Evolutionary conservation across 2,113 vertebrate species (phyloP).

Genomic region (Aplodontia rufa): DNA sequence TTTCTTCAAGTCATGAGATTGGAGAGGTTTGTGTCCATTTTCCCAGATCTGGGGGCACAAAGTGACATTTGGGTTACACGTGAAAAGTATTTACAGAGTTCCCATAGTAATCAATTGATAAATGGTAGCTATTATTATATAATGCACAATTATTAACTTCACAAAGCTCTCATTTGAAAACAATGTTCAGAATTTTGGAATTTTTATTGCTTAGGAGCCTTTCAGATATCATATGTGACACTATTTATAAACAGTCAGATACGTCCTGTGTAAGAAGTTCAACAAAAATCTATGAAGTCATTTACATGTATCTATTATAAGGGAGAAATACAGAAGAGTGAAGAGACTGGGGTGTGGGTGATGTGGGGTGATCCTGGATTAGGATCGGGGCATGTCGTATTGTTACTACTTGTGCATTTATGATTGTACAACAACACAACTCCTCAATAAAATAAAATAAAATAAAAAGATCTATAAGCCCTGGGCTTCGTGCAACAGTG

Average conservation of each 20-base stretch:
- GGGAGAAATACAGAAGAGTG: too few species aligned
- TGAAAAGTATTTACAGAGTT: not conserved
- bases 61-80: not conserved
- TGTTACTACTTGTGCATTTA: too few species aligned
- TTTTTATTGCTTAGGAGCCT: conserved; percentile 32
- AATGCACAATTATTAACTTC: conserved; percentile 21
- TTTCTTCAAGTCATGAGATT: not conserved
- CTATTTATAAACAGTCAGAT: conserved; percentile 6
- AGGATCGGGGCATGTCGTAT: too few species aligned
- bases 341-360: too few species aligned
- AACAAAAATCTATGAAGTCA: too few species aligned
- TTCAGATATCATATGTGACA: not conserved
- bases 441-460: too few species aligned
- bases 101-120: not conserved
- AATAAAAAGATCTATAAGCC: not conserved
- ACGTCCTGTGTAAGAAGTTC: conserved; percentile 4
- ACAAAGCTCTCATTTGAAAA: conserved; percentile 29
- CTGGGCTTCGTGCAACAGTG: not conserved
- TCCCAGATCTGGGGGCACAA: not conserved
- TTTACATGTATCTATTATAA: too few species aligned
- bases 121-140: not conserved
- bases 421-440: too few species aligned
- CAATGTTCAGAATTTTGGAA: not conserved
- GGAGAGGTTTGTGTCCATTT: not conserved
- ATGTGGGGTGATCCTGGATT: too few species aligned